These are phyloP conservation scores for Euwallacea fornicatus DNA, from an alignment of 1,140 invertebrate genomes.

Conservation along the genomic window DNA sequence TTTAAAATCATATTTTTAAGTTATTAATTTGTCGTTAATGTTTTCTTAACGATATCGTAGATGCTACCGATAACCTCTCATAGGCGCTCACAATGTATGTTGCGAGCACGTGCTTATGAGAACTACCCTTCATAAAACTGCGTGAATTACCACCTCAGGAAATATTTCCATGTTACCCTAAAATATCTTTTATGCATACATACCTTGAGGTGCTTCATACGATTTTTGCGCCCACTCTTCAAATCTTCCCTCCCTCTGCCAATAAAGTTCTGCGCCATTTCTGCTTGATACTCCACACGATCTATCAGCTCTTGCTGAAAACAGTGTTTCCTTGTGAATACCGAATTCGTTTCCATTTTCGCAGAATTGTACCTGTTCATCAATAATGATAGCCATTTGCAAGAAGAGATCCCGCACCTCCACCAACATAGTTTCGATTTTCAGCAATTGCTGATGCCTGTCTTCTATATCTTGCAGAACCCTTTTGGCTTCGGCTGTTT, in stretches of 20 bases:
- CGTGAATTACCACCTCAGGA: no score
- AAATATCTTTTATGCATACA: background rate
- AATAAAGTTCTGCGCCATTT: slow-evolving; percentile 65
- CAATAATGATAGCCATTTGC: slow-evolving; percentile 75
- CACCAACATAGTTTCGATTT: slow-evolving; percentile 77
- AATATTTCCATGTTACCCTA: background rate
- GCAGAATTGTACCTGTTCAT: slow-evolving; percentile 63
- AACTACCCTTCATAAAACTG: no score
- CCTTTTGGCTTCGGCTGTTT: slow-evolving; percentile 78
- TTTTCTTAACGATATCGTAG: no score
- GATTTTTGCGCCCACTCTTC: slow-evolving; percentile 63
- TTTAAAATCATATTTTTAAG: no score
- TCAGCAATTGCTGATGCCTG: slow-evolving; percentile 79
- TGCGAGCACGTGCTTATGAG: no score
- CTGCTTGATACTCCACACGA: slow-evolving; percentile 71
- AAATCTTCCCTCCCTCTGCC: slow-evolving; percentile 66
- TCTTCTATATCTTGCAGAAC: slow-evolving; percentile 81
- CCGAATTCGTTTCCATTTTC: slow-evolving; percentile 33
- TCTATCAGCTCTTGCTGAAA: slow-evolving; percentile 69
- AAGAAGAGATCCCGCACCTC: slow-evolving; percentile 84
- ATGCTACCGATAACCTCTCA: no score
- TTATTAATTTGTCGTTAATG: no score
- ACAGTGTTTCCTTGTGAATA: slow-evolving; percentile 16
- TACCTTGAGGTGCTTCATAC: slow-evolving; percentile 44
- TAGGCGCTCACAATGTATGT: no score